Evolutionary conservation across 2,797 vertebrate genomes (phyloP).

Genomic region (Coreius guichenoti): DNA sequence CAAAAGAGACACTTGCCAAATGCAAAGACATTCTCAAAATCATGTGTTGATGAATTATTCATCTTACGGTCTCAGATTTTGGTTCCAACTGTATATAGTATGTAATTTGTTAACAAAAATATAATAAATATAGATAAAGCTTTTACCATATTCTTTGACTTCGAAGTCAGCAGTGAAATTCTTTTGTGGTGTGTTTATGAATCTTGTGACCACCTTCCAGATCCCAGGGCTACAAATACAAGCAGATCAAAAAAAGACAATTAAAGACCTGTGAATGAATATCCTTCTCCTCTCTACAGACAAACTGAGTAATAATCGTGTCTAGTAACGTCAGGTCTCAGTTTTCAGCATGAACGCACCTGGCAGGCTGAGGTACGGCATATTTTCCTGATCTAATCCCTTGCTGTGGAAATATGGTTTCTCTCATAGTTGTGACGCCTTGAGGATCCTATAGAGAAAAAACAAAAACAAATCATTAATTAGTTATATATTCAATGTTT

Average conservation of each 20-base stretch:
- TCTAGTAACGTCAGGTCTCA: background rate
- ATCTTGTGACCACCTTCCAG: conserved; percentile 82
- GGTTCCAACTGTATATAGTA: background rate
- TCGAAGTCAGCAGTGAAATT: conserved; percentile 82
- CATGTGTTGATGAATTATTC: too few species aligned
- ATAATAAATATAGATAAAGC: background rate
- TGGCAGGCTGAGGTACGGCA: conserved; percentile 69
- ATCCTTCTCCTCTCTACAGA: too few species aligned
- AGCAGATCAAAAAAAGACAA: background rate
- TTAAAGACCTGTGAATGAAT: background rate
- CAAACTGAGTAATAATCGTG: too few species aligned
- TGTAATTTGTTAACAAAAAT: background rate
- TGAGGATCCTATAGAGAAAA: conserved; percentile 71
- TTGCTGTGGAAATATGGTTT: conserved; percentile 61
- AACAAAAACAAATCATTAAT: background rate
- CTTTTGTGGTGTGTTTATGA: conserved; percentile 75
- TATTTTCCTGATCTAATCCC: conserved; percentile 67
- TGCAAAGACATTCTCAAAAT: background rate
- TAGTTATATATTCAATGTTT: background rate
- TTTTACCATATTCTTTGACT: conserved; percentile 88
- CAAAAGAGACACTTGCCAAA: background rate
- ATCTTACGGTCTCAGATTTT: background rate
- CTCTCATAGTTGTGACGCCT: conserved; percentile 60
- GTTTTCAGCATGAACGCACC: conserved; percentile 60
- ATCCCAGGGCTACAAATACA: conserved; percentile 74